Evolutionary conservation across 2,888 invertebrate species (phyloP).

Genomic region (Cephonodes hylas): DNA sequence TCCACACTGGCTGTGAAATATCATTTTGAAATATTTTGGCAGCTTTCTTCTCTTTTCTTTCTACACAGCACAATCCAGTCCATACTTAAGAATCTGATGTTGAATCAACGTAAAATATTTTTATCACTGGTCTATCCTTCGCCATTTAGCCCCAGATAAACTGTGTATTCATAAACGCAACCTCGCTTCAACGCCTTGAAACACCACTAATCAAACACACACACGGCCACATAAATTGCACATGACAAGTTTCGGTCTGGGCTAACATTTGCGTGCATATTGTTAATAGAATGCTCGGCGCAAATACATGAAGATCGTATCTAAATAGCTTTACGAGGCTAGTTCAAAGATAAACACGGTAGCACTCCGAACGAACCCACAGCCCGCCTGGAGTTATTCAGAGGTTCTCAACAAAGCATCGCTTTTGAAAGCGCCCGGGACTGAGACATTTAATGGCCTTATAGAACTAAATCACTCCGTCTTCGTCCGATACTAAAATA

Average conservation of each 20-base stretch:
- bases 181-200: not conserved
- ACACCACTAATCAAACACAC: not conserved
- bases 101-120: not conserved
- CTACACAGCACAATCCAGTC: too few species aligned
- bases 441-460: not conserved
- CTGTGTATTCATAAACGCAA: not conserved
- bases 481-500: too few species aligned
- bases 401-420: conserved; percentile 2
- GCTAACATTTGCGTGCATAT: conserved; percentile 39
- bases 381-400: conserved; percentile 12
- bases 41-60: too few species aligned
- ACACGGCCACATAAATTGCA: conserved; percentile 6
- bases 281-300: conserved; percentile 44
- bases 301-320: conserved; percentile 49
- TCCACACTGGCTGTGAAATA: too few species aligned
- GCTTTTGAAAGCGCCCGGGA: not conserved
- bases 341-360: conserved; percentile 47
- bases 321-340: conserved; percentile 55
- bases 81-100: too few species aligned
- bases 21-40: too few species aligned
- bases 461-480: not conserved
- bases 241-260: conserved; percentile 2
- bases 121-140: not conserved
- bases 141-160: not conserved
- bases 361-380: conserved; percentile 15